Evolutionary conservation across 92 coral and sea anemone genomes (phyloP).

Genomic region (Epizoanthus scotinus): DNA sequence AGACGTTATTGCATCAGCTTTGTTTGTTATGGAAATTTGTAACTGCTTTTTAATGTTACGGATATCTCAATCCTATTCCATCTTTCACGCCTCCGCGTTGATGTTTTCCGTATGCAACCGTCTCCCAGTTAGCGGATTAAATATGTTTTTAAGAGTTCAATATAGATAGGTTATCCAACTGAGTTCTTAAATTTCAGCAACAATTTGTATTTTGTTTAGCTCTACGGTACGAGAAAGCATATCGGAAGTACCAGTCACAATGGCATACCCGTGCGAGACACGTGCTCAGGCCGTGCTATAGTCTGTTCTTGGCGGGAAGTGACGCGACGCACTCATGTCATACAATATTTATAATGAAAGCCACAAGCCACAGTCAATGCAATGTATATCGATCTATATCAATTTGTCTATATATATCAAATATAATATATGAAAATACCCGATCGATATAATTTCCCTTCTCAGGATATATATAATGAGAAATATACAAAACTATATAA

Average conservation of each 20-base stretch:
- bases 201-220: too few species aligned
- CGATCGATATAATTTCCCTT: too few species aligned
- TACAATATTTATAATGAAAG: too few species aligned
- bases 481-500: too few species aligned
- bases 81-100: neutral
- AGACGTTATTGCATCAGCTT: conserved; percentile 26
- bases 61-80: neutral
- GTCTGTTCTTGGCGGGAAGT: conserved; percentile 6
- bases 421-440: too few species aligned
- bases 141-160: neutral
- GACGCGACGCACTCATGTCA: too few species aligned
- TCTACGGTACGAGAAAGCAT: too few species aligned
- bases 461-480: too few species aligned
- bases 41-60: neutral
- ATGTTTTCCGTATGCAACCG: neutral
- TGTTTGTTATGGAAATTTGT: conserved; percentile 30
- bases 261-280: neutral
- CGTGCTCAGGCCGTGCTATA: conserved; percentile 21
- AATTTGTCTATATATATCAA: too few species aligned
- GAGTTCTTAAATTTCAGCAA: neutral
- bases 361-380: too few species aligned
- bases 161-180: neutral
- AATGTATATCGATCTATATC: too few species aligned
- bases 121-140: neutral
- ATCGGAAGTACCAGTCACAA: neutral